phyloP scores from a whole-genome alignment of 2,113 vertebrate genomes.

The Choloepus hoffmanni region DNA sequence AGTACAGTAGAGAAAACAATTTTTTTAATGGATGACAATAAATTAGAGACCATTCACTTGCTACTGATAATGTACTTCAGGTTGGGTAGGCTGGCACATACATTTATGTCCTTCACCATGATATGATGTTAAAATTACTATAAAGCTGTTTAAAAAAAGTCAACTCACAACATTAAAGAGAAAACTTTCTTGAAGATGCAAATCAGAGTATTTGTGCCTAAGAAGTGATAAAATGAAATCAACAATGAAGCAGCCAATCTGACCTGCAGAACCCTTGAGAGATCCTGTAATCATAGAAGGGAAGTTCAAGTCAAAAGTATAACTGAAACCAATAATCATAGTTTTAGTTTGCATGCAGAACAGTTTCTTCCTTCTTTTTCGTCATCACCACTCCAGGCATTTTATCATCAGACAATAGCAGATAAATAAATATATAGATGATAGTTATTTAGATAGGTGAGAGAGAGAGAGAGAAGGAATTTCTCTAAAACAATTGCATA shows the following conservation, averaged over 20 bases:
- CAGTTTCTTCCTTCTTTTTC: neutral
- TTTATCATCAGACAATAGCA: neutral
- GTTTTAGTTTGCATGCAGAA: neutral
- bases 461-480: too few species aligned
- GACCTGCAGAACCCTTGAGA: neutral
- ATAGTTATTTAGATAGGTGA: too few species aligned
- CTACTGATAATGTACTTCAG: neutral
- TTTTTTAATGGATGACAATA: neutral
- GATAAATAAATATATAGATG: neutral
- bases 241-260: neutral
- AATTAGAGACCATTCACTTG: neutral
- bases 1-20: neutral
- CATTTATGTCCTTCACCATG: neutral
- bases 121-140: neutral
- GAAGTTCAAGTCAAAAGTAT: neutral
- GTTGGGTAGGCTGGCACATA: neutral
- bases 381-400: neutral
- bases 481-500: neutral
- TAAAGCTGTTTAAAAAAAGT: neutral
- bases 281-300: neutral
- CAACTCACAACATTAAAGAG: neutral
- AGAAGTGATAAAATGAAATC: neutral
- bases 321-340: neutral
- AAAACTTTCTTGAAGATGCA: neutral
- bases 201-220: neutral